Percentiles rank a stretch among this genome's conserved stretches.
phyloP scores from a whole-genome alignment of 2,797 vertebrate species.

The Eulemur coronatus region DNA sequence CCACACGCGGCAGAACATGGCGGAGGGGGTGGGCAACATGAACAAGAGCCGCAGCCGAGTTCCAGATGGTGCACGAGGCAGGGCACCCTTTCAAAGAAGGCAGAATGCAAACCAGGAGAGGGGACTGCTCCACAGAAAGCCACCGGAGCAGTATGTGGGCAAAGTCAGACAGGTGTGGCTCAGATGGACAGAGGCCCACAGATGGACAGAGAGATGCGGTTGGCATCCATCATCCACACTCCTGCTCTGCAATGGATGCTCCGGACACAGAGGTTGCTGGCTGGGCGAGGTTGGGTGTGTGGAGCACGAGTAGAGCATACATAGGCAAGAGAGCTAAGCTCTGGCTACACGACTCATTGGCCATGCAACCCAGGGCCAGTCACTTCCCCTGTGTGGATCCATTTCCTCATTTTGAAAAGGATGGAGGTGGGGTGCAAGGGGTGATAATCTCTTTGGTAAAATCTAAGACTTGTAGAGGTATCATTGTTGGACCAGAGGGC shows the following conservation, averaged over 20 bases:
- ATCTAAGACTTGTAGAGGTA: not conserved
- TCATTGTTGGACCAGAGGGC: not conserved
- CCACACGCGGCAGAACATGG: slow-evolving; percentile 15
- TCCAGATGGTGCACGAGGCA: slow-evolving; percentile 43
- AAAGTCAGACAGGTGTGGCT: not conserved
- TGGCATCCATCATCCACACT: rapidly evolving
- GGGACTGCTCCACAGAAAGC: not conserved
- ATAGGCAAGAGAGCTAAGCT: not conserved
- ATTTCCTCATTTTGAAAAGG: not conserved
- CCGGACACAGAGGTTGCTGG: not conserved
- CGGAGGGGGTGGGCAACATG: not conserved
- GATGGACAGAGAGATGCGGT: not conserved
- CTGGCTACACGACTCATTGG: not conserved
- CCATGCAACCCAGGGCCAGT: not conserved
- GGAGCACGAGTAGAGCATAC: not conserved
- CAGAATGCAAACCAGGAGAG: not conserved
- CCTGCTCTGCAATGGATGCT: not conserved
- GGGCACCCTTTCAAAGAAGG: not conserved
- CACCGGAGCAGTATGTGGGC: not conserved
- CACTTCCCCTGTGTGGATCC: not conserved
- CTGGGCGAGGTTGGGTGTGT: no score
- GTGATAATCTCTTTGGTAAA: not conserved
- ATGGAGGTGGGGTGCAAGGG: not conserved
- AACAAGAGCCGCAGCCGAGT: not conserved
- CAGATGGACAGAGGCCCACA: not conserved